Conservation (phyloP, 2,797 vertebrate genomes). For the Poecilia velifera region DNA sequence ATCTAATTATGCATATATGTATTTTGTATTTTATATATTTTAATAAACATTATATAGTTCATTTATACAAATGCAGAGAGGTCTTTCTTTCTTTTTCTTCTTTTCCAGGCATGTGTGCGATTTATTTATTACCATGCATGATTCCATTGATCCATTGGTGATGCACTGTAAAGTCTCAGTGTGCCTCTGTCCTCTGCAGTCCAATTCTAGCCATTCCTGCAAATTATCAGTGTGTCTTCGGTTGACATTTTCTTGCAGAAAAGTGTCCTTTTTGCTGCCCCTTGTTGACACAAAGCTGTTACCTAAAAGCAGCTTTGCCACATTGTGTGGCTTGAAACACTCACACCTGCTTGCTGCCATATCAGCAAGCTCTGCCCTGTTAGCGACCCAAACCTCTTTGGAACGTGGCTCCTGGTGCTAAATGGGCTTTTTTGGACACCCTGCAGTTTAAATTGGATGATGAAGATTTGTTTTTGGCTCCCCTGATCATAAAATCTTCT, state of each 20-base stretch:
- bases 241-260: not conserved
- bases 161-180: not conserved
- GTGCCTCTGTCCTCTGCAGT: not conserved
- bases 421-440: not conserved
- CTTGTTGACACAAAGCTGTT: not conserved
- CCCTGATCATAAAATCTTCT: not conserved
- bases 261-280: not conserved
- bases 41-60: slow-evolving; percentile 83
- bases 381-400: not conserved
- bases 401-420: not conserved
- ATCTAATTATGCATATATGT: slow-evolving; percentile 82
- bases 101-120: not conserved
- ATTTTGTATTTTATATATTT: slow-evolving; percentile 84
- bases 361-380: not conserved
- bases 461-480: not conserved
- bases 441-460: not conserved
- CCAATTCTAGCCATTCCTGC: not conserved
- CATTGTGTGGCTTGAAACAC: not conserved
- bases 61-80: slow-evolving; percentile 50
- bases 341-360: not conserved
- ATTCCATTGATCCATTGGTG: not conserved
- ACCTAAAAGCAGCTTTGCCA: not conserved
- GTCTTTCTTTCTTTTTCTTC: not conserved
- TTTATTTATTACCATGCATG: not conserved
- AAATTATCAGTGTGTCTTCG: not conserved